phyloP scores from a whole-genome alignment of 1,140 invertebrate species.

The Drosophila cardini region DNA sequence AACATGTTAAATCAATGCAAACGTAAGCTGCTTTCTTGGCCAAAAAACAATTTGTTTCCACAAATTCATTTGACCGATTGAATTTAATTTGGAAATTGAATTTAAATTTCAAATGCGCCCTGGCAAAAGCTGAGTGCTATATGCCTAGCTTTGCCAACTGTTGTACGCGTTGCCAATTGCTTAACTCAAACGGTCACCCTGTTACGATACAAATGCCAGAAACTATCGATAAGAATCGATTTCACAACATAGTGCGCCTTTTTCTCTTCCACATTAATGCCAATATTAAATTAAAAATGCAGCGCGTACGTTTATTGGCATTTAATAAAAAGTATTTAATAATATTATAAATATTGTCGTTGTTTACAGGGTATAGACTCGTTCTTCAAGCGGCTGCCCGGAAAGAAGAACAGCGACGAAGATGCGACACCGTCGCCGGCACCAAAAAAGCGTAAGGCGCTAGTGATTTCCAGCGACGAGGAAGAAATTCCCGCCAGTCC shows the following conservation, averaged over 20 bases:
- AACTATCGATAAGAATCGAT: slow-evolving; percentile 22
- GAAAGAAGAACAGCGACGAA: slow-evolving; percentile 46
- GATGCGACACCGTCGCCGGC: slow-evolving; percentile 51
- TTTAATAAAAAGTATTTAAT: not conserved
- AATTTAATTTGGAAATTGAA: slow-evolving; percentile 8
- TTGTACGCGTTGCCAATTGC: not conserved
- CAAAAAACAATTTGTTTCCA: slow-evolving; percentile 27
- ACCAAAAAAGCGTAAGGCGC: slow-evolving; percentile 70
- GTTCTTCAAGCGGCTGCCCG: slow-evolving; percentile 63
- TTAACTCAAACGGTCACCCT: slow-evolving; percentile 13
- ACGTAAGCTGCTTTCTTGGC: slow-evolving; percentile 17
- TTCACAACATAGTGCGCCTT: slow-evolving; percentile 30
- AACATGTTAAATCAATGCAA: slow-evolving; percentile 49
- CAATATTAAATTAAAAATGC: slow-evolving; percentile 44
- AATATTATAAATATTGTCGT: not conserved
- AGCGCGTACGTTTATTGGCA: slow-evolving; percentile 56
- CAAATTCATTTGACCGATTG: slow-evolving; percentile 17
- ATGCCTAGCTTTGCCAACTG: not conserved
- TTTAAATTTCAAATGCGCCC: not conserved
- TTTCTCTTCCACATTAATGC: slow-evolving; percentile 28
- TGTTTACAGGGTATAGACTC: slow-evolving; percentile 58
- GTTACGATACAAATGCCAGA: slow-evolving; percentile 3
- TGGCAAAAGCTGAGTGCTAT: slow-evolving; percentile 26
- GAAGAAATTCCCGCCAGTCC: slow-evolving; percentile 65
- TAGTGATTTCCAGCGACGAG: slow-evolving; percentile 77